A percentile compares a stretch with the other conserved stretches of the same genome.
These are phyloP conservation scores for Equus przewalskii DNA, from an alignment of 2,113 vertebrate genomes.

Conservation along the genomic window DNA sequence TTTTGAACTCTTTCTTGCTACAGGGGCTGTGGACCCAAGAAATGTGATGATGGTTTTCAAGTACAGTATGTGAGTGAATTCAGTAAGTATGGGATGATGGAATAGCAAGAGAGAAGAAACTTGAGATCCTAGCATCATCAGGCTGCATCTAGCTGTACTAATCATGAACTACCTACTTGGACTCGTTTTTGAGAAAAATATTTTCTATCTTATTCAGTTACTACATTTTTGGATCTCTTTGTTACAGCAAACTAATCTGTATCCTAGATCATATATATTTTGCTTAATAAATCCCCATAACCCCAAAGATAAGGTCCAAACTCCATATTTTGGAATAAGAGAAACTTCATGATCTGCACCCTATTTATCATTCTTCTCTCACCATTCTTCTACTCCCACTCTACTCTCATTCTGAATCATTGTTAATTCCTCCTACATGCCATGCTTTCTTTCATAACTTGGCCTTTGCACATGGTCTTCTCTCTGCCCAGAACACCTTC, in stretches of 20 bases:
- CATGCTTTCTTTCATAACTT: background rate
- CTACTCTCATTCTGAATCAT: background rate
- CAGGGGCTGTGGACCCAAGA: background rate
- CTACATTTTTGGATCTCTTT: slow-evolving; percentile 18
- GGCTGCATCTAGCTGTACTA: background rate
- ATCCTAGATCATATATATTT: background rate
- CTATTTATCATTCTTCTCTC: slow-evolving; percentile 5
- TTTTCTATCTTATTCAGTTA: background rate
- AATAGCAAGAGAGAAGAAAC: background rate
- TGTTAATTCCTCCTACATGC: background rate
- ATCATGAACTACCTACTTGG: background rate
- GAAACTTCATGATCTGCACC: background rate
- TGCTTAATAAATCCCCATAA: background rate
- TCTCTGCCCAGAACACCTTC: background rate
- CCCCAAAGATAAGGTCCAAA: background rate
- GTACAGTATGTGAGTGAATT: background rate
- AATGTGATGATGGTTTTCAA: background rate
- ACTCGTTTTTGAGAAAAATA: background rate
- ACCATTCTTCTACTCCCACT: background rate
- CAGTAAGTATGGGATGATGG: background rate
- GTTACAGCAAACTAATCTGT: background rate
- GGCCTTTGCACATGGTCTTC: background rate
- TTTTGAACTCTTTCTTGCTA: slow-evolving; percentile 40
- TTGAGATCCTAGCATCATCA: background rate
- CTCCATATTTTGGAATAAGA: background rate